phyloP scores from a whole-genome alignment of 2,797 vertebrate genomes.

The Falco columbarius region DNA sequence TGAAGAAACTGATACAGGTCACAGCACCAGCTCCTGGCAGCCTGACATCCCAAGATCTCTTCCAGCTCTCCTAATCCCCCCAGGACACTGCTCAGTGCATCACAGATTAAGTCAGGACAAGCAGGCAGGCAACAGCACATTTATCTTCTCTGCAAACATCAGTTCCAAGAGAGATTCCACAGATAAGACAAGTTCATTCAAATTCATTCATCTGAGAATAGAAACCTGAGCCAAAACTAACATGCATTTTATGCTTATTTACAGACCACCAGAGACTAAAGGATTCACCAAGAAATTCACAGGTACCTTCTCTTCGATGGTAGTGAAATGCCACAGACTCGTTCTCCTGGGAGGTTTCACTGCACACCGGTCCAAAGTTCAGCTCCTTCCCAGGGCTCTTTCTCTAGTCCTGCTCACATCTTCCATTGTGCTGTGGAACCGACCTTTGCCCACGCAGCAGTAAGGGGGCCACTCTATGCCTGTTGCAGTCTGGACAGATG shows the following conservation, averaged over 20 bases:
- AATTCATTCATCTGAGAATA: slow-evolving; percentile 72
- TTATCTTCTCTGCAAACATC: slow-evolving; percentile 72
- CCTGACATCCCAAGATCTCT: slow-evolving; percentile 57
- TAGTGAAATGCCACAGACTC: not conserved
- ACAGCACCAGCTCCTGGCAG: slow-evolving; percentile 24
- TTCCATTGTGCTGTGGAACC: not conserved
- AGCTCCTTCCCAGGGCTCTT: not conserved
- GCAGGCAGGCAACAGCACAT: slow-evolving; percentile 71
- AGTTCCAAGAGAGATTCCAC: slow-evolving; percentile 66
- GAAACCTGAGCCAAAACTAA: slow-evolving; percentile 71
- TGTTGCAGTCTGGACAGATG: not conserved
- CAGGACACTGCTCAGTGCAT: slow-evolving; percentile 52
- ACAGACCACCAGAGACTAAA: slow-evolving; percentile 72
- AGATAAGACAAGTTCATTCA: slow-evolving; percentile 74
- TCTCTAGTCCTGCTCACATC: not conserved
- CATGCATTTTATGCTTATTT: slow-evolving; percentile 72
- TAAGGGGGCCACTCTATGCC: not conserved
- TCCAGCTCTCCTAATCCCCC: slow-evolving; percentile 53
- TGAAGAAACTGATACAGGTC: slow-evolving; percentile 5
- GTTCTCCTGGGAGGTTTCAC: slow-evolving; percentile 10
- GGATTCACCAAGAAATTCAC: slow-evolving; percentile 57
- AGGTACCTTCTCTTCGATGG: slow-evolving; percentile 38
- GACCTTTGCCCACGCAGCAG: not conserved
- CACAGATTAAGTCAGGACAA: slow-evolving; percentile 69
- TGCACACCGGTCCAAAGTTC: not conserved